Percentiles rank a stretch among this genome's conserved stretches.
Conservation (phyloP, 1,140 invertebrate genomes). For the Hyles vespertilio region DNA sequence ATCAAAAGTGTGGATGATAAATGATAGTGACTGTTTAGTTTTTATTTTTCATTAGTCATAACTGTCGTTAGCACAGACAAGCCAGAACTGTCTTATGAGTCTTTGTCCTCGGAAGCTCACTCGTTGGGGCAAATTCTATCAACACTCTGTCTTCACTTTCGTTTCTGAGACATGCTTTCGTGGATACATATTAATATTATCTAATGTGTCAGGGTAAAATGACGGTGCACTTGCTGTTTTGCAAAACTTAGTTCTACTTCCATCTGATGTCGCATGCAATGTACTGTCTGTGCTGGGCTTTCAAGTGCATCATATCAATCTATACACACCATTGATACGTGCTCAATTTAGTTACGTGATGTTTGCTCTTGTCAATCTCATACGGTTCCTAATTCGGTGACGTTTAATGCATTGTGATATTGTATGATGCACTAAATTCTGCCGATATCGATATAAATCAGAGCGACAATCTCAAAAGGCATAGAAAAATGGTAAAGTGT, state of each 20-base stretch:
- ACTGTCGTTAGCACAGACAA: constrained; percentile 66
- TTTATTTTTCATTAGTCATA: constrained; percentile 33
- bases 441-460: constrained; percentile 49
- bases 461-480: constrained; percentile 64
- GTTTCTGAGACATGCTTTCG: constrained; percentile 74
- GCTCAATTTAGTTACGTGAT: constrained; percentile 1
- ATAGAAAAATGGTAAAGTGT: constrained; percentile 62
- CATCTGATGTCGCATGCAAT: constrained; percentile 60
- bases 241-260: constrained; percentile 61
- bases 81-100: constrained; percentile 64
- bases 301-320: constrained; percentile 70
- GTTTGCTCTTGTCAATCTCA: background rate
- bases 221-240: constrained; percentile 64
- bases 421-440: constrained; percentile 72
- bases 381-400: constrained; percentile 28
- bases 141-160: constrained; percentile 54
- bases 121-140: constrained; percentile 38
- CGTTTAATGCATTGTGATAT: constrained; percentile 40
- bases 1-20: constrained; percentile 52
- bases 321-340: constrained; percentile 11
- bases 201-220: constrained; percentile 62
- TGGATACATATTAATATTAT: constrained; percentile 56
- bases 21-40: constrained; percentile 42
- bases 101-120: constrained; percentile 60
- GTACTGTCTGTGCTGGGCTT: constrained; percentile 57